A percentile compares a stretch with the other conserved stretches of the same genome.
These are phyloP conservation scores for Petaurus breviceps DNA, from an alignment of 2,113 vertebrate species.

Conservation along the genomic window DNA sequence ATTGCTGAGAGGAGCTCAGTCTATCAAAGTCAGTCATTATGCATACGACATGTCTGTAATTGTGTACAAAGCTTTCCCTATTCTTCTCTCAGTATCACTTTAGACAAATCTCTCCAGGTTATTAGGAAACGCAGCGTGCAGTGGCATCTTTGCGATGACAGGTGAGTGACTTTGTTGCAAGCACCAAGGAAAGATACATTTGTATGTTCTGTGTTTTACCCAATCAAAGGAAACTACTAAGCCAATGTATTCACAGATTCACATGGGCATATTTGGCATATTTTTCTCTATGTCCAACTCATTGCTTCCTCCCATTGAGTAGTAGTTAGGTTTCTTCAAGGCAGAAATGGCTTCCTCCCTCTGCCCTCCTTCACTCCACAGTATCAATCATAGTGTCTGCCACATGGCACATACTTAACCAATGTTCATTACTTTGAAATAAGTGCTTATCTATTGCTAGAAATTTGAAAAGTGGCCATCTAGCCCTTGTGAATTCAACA, in stretches of 20 bases:
- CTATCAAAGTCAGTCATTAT: too few relatives aligned
- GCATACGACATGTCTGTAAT: too few relatives aligned
- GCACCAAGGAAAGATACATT: accelerated
- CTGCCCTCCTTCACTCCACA: neutral
- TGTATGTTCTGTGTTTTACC: neutral
- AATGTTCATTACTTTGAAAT: neutral
- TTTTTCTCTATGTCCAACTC: neutral
- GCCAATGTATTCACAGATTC: neutral
- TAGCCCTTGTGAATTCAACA: neutral
- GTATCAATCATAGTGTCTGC: neutral
- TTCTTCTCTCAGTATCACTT: too few relatives aligned
- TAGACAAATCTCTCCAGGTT: too few relatives aligned
- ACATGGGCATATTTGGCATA: neutral
- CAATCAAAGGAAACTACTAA: neutral
- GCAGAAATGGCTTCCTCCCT: neutral
- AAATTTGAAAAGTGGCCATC: neutral
- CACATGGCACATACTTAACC: neutral
- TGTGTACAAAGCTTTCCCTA: too few relatives aligned
- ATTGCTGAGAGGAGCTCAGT: too few relatives aligned
- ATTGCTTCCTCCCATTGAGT: neutral
- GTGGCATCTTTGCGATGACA: neutral
- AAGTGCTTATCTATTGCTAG: neutral
- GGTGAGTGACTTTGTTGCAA: neutral
- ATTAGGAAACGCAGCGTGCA: too few relatives aligned
- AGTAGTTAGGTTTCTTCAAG: neutral